phyloP scores from a whole-genome alignment of 64 coral and sea anemone species.

The Porites lutea region DNA sequence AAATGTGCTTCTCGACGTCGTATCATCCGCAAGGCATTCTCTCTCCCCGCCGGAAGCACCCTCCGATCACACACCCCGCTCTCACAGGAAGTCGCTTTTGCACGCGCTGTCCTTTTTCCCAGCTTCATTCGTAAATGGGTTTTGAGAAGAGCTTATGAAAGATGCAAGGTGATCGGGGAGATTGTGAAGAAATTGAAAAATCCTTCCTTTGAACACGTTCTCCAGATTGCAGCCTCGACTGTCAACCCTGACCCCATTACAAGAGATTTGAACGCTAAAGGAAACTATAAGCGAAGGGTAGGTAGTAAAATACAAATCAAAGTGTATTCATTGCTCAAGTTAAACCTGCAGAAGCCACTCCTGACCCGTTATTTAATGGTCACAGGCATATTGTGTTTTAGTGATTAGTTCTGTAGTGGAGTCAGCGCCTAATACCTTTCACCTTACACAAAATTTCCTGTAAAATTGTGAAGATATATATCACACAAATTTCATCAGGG shows the following conservation, averaged over 20 bases:
- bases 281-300: background rate
- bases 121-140: background rate
- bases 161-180: background rate
- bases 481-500: too few relatives aligned
- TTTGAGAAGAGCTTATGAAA: background rate
- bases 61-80: background rate
- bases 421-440: too few relatives aligned
- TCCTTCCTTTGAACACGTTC: background rate
- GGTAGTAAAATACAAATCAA: background rate
- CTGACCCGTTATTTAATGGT: too few relatives aligned
- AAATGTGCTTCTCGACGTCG: background rate
- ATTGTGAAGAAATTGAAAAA: background rate
- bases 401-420: too few relatives aligned
- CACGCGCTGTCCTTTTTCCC: conserved; percentile 13
- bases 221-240: background rate
- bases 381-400: too few relatives aligned
- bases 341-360: too few relatives aligned
- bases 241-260: background rate
- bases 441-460: too few relatives aligned
- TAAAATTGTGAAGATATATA: too few relatives aligned
- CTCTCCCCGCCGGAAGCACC: background rate
- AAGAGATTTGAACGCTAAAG: background rate
- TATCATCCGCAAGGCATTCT: background rate
- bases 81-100: background rate
- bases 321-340: too few relatives aligned